Base-by-base conservation (phyloP, 1,140 invertebrate genomes). In the Pseudomyrmex gracilis region DNA sequence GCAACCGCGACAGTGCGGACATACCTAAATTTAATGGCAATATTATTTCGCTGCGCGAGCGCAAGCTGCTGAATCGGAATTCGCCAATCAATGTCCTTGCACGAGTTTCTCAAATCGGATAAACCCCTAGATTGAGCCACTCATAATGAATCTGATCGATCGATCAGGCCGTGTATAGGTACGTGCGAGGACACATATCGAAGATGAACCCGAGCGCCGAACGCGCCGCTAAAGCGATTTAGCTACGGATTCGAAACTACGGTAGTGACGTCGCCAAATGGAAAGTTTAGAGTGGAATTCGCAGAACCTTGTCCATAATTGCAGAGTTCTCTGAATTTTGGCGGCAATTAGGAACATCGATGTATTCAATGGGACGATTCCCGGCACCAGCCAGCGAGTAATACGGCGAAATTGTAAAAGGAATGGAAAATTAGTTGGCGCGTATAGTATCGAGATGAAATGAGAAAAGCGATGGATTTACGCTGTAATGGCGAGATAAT, bases 111-210 rank as follows among this genome's bases (percentile, higher is more conserved):
- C n/a, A 73, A 86, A 20, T 61, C 64, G 49, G 55, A 73, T 78
- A 84, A 87, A 57, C 73, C 51, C 17, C 49, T 15, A 47, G 47
- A 63, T 24, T 63, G 78, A 64, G 58, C 70, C 24, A 64, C 60
- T 67, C 58, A 20, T 83, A 68, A 87, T 87, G 67, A 87, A 87
- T 87, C 80, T 15, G 55, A 87, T 87, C 86, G 86, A 87, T 86
- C 55, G 68, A 58, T 68, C 15, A 43, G 66, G 58, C 47, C 58
- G 34, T 74, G 85, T 85, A 78, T 34, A 34, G 34, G 0, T 87
- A 87, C 63, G 60, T 85, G 77, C 61, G 66, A 55, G 34, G 67
- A 63, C 60, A 87, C 80, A 84, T 87, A 87, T 87, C 80, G 80
- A 87, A 87, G 85, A 87, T 87, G 73, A 87, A 68, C 73, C 43